Conservation (phyloP, 2,888 invertebrate species). For the Cerceris ruficornis region DNA sequence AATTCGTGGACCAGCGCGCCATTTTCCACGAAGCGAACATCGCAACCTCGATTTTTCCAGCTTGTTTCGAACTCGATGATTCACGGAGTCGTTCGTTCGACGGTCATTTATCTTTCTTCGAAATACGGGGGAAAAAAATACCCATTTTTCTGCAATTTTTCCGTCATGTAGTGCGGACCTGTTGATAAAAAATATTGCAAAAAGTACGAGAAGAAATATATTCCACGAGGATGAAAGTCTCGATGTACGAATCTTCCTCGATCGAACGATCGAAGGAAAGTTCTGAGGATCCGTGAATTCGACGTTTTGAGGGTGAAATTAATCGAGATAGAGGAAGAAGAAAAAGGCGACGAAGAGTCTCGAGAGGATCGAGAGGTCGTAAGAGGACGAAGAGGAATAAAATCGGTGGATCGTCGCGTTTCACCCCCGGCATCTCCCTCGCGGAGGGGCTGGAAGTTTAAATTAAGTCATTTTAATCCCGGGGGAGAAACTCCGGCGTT, state of each 20-base stretch:
- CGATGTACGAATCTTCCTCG: background rate
- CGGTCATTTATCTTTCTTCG: no score
- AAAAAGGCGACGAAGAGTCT: background rate
- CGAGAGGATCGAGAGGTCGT: background rate
- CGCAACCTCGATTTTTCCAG: background rate
- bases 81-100: no score
- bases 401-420: slow-evolving; percentile 58
- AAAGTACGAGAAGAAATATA: no score
- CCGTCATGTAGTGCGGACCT: no score
- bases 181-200: no score
- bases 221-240: background rate
- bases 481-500: slow-evolving; percentile 54
- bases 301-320: background rate
- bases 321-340: background rate
- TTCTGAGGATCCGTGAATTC: background rate
- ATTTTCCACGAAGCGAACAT: no score
- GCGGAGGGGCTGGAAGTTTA: slow-evolving; percentile 58
- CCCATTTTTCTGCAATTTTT: no score
- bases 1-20: slow-evolving; percentile 31
- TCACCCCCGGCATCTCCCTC: slow-evolving; percentile 32
- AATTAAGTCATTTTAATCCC: slow-evolving; percentile 68
- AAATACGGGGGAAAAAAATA: no score
- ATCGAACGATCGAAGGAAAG: background rate
- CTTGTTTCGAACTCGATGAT: background rate
- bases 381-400: slow-evolving; percentile 39